Percentiles rank a stretch among this genome's conserved stretches.
Evolutionary conservation across 2,888 invertebrate species (phyloP).

Genomic region (Griposia aprilina): DNA sequence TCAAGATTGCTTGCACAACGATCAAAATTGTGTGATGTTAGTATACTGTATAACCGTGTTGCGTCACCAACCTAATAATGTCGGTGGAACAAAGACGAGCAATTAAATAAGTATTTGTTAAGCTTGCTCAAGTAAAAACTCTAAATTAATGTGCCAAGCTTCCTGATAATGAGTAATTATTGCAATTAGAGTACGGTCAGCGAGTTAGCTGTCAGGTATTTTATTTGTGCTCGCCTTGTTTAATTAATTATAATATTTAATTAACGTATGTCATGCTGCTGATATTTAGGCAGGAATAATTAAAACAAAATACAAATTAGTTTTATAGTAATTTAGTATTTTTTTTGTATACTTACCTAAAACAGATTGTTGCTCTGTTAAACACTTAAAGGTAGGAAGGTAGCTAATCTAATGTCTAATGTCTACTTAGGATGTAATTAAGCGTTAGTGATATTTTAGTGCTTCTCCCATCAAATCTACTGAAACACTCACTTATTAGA

Average conservation of each 20-base stretch:
- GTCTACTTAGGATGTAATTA: not conserved
- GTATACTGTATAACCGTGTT: slow-evolving; percentile 77
- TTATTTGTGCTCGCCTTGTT: slow-evolving; percentile 72
- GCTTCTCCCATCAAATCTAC: not conserved
- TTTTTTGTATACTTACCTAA: not conserved
- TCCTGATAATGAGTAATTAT: slow-evolving; percentile 89
- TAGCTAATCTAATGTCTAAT: not conserved
- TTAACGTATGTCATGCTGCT: slow-evolving; percentile 63
- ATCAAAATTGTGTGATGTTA: slow-evolving; percentile 81
- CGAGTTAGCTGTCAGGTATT: slow-evolving; percentile 74
- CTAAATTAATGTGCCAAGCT: slow-evolving; percentile 86
- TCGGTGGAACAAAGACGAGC: slow-evolving; percentile 85
- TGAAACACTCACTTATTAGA: not conserved
- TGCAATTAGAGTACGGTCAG: slow-evolving; percentile 87
- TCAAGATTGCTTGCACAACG: slow-evolving; percentile 79
- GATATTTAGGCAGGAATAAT: slow-evolving; percentile 46
- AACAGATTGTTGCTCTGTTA: not conserved
- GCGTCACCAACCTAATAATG: slow-evolving; percentile 82
- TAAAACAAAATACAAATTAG: slow-evolving; percentile 30
- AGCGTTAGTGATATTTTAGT: not conserved
- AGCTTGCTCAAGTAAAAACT: slow-evolving; percentile 84
- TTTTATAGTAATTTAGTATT: slow-evolving; percentile 15
- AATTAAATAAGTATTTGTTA: slow-evolving; percentile 89
- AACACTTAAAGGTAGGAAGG: not conserved
- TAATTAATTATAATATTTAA: slow-evolving; percentile 71